Evolutionary conservation across 2,113 vertebrate genomes (phyloP).

Genomic region (Zosterops borbonicus): DNA sequence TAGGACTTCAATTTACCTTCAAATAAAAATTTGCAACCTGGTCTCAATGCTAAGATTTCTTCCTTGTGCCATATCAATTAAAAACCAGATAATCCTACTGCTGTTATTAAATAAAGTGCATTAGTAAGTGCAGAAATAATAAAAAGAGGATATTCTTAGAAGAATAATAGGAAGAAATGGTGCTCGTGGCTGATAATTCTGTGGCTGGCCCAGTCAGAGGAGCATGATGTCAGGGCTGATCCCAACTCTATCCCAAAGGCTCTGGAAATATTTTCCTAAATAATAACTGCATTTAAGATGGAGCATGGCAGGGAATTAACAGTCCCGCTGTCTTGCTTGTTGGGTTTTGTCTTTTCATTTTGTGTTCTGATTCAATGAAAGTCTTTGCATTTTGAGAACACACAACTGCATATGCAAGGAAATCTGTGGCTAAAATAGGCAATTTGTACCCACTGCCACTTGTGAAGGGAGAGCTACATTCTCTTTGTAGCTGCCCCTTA

Average conservation of each 20-base stretch:
- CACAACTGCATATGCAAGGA: neutral
- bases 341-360: neutral
- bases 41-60: neutral
- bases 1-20: neutral
- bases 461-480: neutral
- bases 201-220: neutral
- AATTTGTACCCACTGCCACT: neutral
- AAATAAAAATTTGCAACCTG: neutral
- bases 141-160: neutral
- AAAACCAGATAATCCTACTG: neutral
- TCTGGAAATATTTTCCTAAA: neutral
- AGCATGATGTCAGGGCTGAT: neutral
- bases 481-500: neutral
- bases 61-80: neutral
- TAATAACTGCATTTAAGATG: neutral
- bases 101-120: neutral
- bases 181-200: neutral
- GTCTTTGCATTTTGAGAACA: neutral
- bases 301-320: neutral
- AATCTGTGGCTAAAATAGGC: neutral
- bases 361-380: neutral
- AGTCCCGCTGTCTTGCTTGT: neutral
- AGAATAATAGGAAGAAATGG: neutral
- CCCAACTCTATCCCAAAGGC: neutral
- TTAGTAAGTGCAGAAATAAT: neutral